Base-by-base conservation (phyloP, 2,113 vertebrate genomes). In the Marcusenius ussheri region DNA sequence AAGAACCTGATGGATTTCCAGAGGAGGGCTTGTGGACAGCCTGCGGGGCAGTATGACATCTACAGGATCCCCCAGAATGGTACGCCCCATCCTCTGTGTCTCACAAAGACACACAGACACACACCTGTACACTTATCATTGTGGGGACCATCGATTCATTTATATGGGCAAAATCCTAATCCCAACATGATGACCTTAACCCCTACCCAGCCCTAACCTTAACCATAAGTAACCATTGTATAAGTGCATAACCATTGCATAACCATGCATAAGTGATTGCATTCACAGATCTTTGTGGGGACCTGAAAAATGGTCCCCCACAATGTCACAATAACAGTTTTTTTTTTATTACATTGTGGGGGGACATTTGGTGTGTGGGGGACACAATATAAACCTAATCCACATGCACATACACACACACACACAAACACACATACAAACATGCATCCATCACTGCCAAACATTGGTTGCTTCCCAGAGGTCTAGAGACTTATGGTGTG, bases 1-100 rank as follows among this genome's bases (percentile, higher is more conserved):
- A 95, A 95, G 93, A 90, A 87, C 89, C 93, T 92, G 88, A 90
- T 94, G 2, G 94, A 94, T 39, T 90, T 93, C 77, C 91, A 91
- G 87, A 80, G 91, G 87, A 90, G 88, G 87, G 47, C 53, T 74
- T 56, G 70, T 35, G 86, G 83, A 86, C 91, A 53, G 86, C 42
- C 91, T 0, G 90, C 27, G 0, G 80, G 88, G n/a, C 93, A 93
- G 91, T 92, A 93, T 93, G 93, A 93, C 84, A 66, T 88, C 85
- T 94, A 91, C 92, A 93, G 93, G 91, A 93, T 89, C 62, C 53
- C 92, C 88, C 93, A 94, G 83, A 84, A 24, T 94, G 96, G 96
- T 96, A 95, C 46, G 89, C 56, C 88, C n/a, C 50, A 53, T 88
- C 87, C 45, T 24, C 3, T 24, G 13, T 21, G 3, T 80, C 24